Conservation (phyloP, 1,140 invertebrate genomes). For the Geopemphigus sp. region DNA sequence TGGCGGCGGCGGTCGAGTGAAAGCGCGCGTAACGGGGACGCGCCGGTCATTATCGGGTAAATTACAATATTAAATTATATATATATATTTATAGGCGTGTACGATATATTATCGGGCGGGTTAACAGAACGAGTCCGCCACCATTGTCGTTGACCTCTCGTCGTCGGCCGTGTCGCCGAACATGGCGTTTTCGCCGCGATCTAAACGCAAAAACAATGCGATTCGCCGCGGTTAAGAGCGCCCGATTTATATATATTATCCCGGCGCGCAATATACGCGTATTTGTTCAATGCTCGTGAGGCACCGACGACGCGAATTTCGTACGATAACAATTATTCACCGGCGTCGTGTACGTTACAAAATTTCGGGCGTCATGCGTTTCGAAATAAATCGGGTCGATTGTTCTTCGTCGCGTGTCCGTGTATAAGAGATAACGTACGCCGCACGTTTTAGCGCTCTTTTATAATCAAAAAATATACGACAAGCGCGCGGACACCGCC, state of each 20-base stretch:
- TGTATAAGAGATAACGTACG: too few relatives aligned
- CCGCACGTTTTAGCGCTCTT: too few relatives aligned
- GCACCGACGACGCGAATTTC: background rate
- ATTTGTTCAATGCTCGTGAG: background rate
- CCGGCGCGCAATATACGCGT: background rate
- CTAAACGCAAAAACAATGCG: constrained; percentile 6
- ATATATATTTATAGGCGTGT: too few relatives aligned
- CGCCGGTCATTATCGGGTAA: background rate
- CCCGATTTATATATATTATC: too few relatives aligned
- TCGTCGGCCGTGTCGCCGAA: background rate
- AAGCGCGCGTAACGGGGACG: background rate
- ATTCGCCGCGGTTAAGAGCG: background rate
- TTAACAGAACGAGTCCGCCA: background rate
- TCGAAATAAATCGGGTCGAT: too few relatives aligned
- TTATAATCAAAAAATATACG: too few relatives aligned
- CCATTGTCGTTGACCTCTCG: too few relatives aligned
- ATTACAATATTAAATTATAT: background rate
- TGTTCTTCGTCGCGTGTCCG: too few relatives aligned
- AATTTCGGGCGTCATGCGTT: too few relatives aligned
- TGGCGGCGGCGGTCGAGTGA: background rate
- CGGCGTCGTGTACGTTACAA: too few relatives aligned
- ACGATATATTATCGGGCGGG: too few relatives aligned
- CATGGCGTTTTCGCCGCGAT: background rate
- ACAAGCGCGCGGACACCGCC: too few relatives aligned
- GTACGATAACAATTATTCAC: background rate